A percentile compares a stretch with the other conserved stretches of the same genome.
Conservation (phyloP, 2,888 invertebrate genomes). For the Clanis bilineata region DNA sequence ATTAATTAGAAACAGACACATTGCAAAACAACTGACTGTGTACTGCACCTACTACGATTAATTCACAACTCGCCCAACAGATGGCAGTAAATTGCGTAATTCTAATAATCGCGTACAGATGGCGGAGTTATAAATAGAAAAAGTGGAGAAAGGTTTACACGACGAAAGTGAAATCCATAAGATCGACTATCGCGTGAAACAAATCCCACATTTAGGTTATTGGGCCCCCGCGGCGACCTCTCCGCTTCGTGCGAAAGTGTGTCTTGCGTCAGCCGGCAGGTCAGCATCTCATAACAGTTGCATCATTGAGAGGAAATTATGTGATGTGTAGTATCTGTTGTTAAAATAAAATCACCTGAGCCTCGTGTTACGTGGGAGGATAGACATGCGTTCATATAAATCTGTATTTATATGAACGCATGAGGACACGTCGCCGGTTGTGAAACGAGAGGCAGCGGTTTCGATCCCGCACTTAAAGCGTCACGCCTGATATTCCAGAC, state of each 20-base stretch:
- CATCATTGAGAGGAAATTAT: slow-evolving; percentile 61
- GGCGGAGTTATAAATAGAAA: slow-evolving; percentile 31
- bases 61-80: slow-evolving; percentile 29
- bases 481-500: too few species aligned
- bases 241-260: slow-evolving; percentile 66
- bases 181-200: slow-evolving; percentile 43
- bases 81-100: slow-evolving; percentile 32
- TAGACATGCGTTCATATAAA: not conserved
- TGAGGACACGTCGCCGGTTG: too few species aligned
- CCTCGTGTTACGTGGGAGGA: not conserved
- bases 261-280: slow-evolving; percentile 69
- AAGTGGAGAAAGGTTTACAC: slow-evolving; percentile 30
- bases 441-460: too few species aligned
- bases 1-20: not conserved
- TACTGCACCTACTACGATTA: slow-evolving; percentile 7
- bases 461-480: too few species aligned
- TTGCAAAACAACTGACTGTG: not conserved
- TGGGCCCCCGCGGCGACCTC: slow-evolving; percentile 60
- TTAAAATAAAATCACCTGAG: slow-evolving; percentile 10
- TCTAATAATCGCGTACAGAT: slow-evolving; percentile 32
- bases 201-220: slow-evolving; percentile 63
- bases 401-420: too few species aligned
- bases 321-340: slow-evolving; percentile 30
- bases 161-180: slow-evolving; percentile 33
- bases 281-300: slow-evolving; percentile 67